These are phyloP conservation scores for Serrognathus titanus DNA, from an alignment of 2,888 invertebrate genomes.

Conservation along the genomic window DNA sequence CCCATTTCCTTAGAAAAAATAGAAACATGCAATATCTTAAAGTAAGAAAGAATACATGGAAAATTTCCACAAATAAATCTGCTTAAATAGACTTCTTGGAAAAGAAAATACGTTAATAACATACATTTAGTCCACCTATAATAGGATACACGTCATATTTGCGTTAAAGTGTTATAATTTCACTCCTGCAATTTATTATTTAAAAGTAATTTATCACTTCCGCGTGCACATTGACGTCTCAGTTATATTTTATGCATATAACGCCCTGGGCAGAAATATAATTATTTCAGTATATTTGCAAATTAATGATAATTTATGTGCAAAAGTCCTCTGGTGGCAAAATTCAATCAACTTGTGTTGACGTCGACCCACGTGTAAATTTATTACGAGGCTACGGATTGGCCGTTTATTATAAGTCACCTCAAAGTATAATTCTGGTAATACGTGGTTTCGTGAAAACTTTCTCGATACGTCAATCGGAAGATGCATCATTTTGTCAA, in stretches of 20 bases:
- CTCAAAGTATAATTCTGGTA: not conserved
- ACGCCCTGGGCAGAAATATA: not conserved
- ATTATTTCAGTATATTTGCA: constrained; percentile 9
- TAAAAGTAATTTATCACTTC: not conserved
- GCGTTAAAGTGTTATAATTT: not conserved
- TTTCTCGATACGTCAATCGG: constrained; percentile 21
- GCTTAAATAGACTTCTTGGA: no score
- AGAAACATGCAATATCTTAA: no score
- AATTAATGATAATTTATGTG: constrained; percentile 4
- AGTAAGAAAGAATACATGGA: no score
- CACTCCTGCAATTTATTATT: not conserved
- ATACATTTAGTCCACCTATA: no score
- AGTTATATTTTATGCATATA: not conserved
- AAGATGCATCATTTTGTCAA: constrained; percentile 32
- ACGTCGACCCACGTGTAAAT: constrained; percentile 1
- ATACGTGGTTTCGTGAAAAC: not conserved
- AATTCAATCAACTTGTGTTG: constrained; percentile 10
- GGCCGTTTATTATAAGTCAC: not conserved
- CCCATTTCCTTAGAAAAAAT: no score
- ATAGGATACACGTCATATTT: no score
- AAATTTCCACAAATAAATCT: no score
- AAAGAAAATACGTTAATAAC: no score
- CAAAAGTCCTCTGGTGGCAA: constrained; percentile 6
- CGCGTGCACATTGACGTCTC: not conserved
- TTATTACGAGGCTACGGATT: not conserved